A percentile compares a stretch with the other conserved stretches of the same genome.
Evolutionary conservation across 2,888 invertebrate species (phyloP).

Genomic region (Campoplex nolae): DNA sequence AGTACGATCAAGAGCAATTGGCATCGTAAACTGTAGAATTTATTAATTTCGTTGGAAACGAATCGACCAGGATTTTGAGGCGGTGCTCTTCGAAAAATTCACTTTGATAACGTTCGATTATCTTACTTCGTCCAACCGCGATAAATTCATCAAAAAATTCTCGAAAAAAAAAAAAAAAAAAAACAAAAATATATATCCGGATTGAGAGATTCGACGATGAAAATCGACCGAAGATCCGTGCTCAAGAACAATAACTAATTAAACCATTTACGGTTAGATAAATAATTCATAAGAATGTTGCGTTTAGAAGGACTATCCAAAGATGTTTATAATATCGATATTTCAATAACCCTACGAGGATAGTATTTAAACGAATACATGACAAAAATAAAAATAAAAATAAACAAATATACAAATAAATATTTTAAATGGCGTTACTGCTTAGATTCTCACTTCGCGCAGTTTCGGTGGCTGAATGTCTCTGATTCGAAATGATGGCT

Average conservation of each 20-base stretch:
- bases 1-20: no score
- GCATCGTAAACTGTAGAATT: no score
- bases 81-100: background rate
- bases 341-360: slow-evolving; percentile 70
- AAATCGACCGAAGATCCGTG: slow-evolving; percentile 76
- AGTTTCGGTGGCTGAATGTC: background rate
- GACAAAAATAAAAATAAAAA: background rate
- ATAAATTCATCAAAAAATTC: background rate
- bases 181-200: background rate
- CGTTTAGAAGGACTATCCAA: slow-evolving; percentile 78
- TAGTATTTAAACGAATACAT: slow-evolving; percentile 51
- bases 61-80: background rate
- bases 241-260: slow-evolving; percentile 83
- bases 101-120: background rate
- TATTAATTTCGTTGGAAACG: no score
- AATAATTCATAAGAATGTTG: slow-evolving; percentile 76
- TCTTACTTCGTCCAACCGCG: background rate
- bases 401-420: background rate
- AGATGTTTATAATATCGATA: slow-evolving; percentile 75
- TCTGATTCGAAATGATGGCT: background rate
- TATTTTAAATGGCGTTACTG: background rate
- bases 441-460: background rate
- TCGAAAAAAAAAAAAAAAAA: no score
- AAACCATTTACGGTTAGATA: slow-evolving; percentile 68
- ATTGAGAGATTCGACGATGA: slow-evolving; percentile 60